Conservation (phyloP, 2,113 vertebrate species). For the Ceuthmochares aereus region DNA sequence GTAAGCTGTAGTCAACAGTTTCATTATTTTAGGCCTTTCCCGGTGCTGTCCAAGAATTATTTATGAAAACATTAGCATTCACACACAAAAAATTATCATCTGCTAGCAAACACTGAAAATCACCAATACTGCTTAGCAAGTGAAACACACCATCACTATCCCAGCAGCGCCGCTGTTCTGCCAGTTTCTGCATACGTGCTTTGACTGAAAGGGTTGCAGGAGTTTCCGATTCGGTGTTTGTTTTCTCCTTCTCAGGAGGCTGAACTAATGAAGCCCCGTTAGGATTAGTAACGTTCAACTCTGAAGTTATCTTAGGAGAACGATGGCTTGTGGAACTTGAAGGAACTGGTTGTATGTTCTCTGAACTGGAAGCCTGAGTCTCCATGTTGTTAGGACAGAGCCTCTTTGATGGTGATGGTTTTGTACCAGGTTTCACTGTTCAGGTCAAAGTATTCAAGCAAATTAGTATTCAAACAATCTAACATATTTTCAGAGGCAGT, state of each 20-base stretch:
- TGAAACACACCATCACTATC: slow-evolving; percentile 74
- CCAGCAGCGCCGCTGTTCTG: slow-evolving; percentile 87
- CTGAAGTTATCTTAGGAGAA: slow-evolving; percentile 70
- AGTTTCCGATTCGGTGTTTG: neutral
- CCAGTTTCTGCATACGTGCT: slow-evolving; percentile 88
- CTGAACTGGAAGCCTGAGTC: slow-evolving; percentile 64
- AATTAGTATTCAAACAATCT: neutral
- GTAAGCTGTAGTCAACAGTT: neutral
- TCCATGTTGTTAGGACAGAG: slow-evolving; percentile 82
- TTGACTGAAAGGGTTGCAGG: slow-evolving; percentile 76
- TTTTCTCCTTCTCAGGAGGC: slow-evolving; percentile 20
- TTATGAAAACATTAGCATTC: neutral
- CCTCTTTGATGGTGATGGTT: slow-evolving; percentile 91
- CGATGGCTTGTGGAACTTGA: neutral
- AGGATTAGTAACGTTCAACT: slow-evolving; percentile 35
- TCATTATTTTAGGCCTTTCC: neutral
- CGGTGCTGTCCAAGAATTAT: neutral
- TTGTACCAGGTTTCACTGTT: slow-evolving; percentile 81
- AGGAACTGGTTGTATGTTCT: slow-evolving; percentile 79
- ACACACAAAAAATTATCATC: neutral
- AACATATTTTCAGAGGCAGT: neutral
- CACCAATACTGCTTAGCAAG: neutral
- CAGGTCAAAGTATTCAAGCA: neutral
- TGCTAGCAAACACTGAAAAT: neutral
- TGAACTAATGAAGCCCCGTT: neutral